Percentiles rank a stretch among this genome's conserved stretches.
Evolutionary conservation across 1,140 invertebrate species (phyloP).

Genomic region (Temnothorax nylanderi): DNA sequence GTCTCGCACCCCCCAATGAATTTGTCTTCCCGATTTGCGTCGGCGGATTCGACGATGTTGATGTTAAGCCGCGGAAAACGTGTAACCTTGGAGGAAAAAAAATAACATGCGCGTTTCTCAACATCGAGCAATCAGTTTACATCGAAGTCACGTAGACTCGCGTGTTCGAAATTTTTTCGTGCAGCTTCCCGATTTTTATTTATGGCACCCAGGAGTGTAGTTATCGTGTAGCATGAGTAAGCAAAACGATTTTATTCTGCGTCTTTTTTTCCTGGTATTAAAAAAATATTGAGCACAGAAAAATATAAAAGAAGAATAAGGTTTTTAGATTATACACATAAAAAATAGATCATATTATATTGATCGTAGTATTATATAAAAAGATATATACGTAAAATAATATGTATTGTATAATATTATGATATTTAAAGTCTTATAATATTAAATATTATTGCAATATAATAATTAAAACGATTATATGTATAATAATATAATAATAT

Average conservation of each 20-base stretch:
- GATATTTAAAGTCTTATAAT: neutral
- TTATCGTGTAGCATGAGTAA: constrained; percentile 23
- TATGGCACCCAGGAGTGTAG: constrained; percentile 1
- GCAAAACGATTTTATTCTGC: neutral
- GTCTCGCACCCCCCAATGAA: constrained; percentile 59
- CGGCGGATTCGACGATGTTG: neutral
- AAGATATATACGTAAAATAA: neutral
- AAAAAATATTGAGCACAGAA: neutral
- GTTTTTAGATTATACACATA: neutral
- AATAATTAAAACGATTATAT: neutral
- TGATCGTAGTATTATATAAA: neutral
- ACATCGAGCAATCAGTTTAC: constrained; percentile 16
- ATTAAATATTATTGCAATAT: neutral
- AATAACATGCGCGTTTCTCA: constrained; percentile 16
- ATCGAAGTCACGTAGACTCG: constrained; percentile 35
- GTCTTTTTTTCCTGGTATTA: neutral
- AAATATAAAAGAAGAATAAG: neutral
- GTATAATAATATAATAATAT: neutral
- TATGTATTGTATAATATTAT: neutral
- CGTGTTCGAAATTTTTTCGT: constrained; percentile 11
- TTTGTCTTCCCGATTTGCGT: constrained; percentile 63
- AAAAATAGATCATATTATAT: neutral
- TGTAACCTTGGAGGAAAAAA: neutral
- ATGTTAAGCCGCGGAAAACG: neutral
- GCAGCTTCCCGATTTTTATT: constrained; percentile 18